A percentile compares a stretch with the other conserved stretches of the same genome.
phyloP scores from a whole-genome alignment of 2,797 vertebrate species.

The Artibeus jamaicensis region DNA sequence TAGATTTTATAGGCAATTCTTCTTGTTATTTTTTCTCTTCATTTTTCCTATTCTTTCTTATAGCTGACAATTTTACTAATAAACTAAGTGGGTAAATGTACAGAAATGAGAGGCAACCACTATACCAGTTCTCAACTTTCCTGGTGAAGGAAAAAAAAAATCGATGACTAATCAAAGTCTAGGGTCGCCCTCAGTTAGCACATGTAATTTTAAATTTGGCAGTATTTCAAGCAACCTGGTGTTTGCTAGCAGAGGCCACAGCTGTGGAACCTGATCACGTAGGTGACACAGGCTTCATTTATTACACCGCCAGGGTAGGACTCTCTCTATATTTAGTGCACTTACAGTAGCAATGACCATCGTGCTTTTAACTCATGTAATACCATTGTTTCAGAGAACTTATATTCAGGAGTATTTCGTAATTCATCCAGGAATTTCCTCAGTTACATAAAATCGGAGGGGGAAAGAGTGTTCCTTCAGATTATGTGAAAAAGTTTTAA shows the following conservation, averaged over 20 bases:
- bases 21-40: neutral
- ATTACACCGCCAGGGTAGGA: neutral
- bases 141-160: neutral
- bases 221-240: neutral
- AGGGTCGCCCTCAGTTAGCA: neutral
- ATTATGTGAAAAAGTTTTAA: neutral
- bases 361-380: neutral
- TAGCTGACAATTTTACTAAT: constrained; percentile 3
- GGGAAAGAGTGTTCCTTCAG: neutral
- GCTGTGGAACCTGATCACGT: neutral
- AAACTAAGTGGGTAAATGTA: neutral
- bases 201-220: constrained; percentile 10
- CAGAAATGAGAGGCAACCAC: neutral
- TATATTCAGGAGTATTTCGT: neutral
- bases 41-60: neutral
- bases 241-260: neutral
- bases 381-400: constrained; percentile 14
- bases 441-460: neutral
- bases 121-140: neutral
- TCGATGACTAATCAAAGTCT: constrained; percentile 7
- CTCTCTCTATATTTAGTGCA: neutral
- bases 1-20: neutral
- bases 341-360: neutral
- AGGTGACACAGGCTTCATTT: neutral
- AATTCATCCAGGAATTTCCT: neutral